Percentiles rank a stretch among this genome's conserved stretches.
phyloP scores from a whole-genome alignment of 2,888 invertebrate genomes.

The Notodonta ziczac region DNA sequence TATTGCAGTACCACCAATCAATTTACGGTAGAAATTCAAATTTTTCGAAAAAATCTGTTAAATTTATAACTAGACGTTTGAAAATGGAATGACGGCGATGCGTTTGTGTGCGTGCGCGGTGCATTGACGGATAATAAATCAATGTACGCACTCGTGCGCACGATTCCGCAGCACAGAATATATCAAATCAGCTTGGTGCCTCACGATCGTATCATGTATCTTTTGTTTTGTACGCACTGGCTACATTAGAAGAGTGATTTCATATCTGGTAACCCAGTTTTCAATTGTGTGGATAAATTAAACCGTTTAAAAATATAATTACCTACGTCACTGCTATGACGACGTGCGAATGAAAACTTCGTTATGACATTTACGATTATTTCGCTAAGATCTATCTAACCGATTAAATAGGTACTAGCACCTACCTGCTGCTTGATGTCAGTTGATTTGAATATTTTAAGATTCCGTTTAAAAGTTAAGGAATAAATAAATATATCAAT shows the following conservation, averaged over 20 bases:
- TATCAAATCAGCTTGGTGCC: conserved; percentile 82
- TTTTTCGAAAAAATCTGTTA: conserved; percentile 43
- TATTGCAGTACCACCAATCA: conserved; percentile 65
- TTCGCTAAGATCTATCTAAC: too few relatives aligned
- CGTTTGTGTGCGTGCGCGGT: conserved; percentile 25
- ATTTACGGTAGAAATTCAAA: conserved; percentile 52
- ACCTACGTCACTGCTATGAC: not conserved
- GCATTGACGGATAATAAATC: conserved; percentile 66
- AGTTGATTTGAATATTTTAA: too few relatives aligned
- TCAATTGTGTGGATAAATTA: conserved; percentile 34
- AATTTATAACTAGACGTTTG: conserved; percentile 47
- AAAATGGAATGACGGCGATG: conserved; percentile 23
- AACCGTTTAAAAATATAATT: conserved; percentile 10
- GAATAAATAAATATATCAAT: too few relatives aligned
- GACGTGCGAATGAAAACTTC: too few relatives aligned
- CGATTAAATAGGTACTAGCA: too few relatives aligned
- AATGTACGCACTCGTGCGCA: conserved; percentile 63
- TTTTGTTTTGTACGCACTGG: conserved; percentile 67
- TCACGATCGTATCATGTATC: conserved; percentile 68
- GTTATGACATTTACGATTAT: too few relatives aligned
- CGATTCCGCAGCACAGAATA: conserved; percentile 76
- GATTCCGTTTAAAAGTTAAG: too few relatives aligned
- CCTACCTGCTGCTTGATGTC: too few relatives aligned
- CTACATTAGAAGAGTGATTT: conserved; percentile 51
- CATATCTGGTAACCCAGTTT: conserved; percentile 68